Conservation (phyloP, 2,797 vertebrate genomes). For the Cirrhinus molitorella region DNA sequence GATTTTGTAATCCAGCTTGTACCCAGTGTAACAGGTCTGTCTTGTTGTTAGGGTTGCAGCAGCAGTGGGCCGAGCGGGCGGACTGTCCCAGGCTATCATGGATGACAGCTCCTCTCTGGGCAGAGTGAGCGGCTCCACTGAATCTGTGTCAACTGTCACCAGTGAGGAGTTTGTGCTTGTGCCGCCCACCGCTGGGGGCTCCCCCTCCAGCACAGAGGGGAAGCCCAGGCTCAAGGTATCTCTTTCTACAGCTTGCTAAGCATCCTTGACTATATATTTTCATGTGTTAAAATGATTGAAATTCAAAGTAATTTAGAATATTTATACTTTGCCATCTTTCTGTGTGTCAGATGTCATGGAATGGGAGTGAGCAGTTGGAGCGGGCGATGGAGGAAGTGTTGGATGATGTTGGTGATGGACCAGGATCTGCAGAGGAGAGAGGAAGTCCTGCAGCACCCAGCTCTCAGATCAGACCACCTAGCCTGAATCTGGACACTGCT, state of each 20-base stretch:
- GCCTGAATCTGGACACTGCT: conserved; percentile 75
- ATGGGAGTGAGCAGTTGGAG: conserved; percentile 91
- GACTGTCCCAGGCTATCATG: conserved; percentile 76
- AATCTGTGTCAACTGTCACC: conserved; percentile 88
- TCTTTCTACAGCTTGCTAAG: neutral
- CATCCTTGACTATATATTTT: neutral
- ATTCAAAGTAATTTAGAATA: neutral
- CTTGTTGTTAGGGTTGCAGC: conserved; percentile 49
- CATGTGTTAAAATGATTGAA: neutral
- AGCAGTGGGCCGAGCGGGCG: conserved; percentile 64
- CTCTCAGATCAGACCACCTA: conserved; percentile 68
- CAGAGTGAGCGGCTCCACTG: conserved; percentile 87
- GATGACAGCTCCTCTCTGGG: conserved; percentile 87
- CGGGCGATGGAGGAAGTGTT: conserved; percentile 96
- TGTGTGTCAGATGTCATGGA: conserved; percentile 84
- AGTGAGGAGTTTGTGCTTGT: conserved; percentile 95
- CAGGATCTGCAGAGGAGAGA: conserved; percentile 64
- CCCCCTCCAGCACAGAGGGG: conserved; percentile 83
- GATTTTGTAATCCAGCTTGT: neutral
- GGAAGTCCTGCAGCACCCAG: conserved; percentile 50
- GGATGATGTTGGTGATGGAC: conserved; percentile 86
- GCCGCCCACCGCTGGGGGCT: conserved; percentile 80
- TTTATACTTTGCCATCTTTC: neutral
- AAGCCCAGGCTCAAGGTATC: conserved; percentile 91
- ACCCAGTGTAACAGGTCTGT: conserved; percentile 1